These are phyloP conservation scores for Pseudomyrmex pallidus DNA, from an alignment of 1,140 invertebrate genomes.

Conservation along the genomic window DNA sequence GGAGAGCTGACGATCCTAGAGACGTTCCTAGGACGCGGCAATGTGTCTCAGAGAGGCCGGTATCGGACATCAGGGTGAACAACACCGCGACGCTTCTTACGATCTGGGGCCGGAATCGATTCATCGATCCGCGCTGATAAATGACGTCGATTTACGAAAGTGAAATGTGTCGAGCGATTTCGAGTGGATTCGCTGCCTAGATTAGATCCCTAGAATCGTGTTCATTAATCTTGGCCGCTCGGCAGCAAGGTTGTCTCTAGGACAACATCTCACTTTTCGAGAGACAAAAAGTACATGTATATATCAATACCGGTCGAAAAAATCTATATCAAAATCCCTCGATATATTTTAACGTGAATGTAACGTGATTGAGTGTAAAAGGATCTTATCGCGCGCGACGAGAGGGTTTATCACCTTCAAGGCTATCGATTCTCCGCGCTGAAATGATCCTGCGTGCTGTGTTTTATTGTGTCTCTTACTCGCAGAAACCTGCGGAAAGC, in stretches of 20 bases:
- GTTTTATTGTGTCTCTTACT: slow-evolving; percentile 15
- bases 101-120: slow-evolving; percentile 54
- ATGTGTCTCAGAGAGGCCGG: slow-evolving; percentile 20
- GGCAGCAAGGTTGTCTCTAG: neutral
- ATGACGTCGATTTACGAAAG: slow-evolving; percentile 15
- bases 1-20: slow-evolving; percentile 17
- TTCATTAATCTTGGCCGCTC: slow-evolving; percentile 33
- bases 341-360: neutral
- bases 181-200: slow-evolving; percentile 29
- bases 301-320: neutral
- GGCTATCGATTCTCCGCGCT: neutral
- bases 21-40: neutral
- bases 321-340: neutral
- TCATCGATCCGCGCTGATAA: slow-evolving; percentile 47
- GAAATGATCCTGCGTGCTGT: neutral
- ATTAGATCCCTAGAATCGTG: neutral
- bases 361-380: neutral
- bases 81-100: slow-evolving; percentile 40
- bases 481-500: slow-evolving; percentile 57
- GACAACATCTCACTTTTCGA: neutral
- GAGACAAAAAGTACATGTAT: neutral
- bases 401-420: neutral
- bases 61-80: slow-evolving; percentile 22
- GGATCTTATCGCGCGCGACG: slow-evolving; percentile 11
- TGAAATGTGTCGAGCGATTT: slow-evolving; percentile 38